Conservation (phyloP, 2,113 vertebrate species). For the Microtus oregoni region DNA sequence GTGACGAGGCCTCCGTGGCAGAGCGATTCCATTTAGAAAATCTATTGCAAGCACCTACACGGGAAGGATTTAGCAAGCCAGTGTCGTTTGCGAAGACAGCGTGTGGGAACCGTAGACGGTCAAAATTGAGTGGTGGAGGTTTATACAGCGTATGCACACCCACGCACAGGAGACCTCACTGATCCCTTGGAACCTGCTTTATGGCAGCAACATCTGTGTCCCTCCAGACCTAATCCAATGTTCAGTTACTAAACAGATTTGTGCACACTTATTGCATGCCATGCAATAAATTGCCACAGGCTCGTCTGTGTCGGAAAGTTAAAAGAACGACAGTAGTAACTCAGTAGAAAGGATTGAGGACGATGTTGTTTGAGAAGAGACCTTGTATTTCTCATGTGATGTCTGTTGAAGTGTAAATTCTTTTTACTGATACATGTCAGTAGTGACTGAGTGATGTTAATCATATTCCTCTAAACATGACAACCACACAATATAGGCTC, state of each 20-base stretch:
- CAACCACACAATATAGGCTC: neutral
- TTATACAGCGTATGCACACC: slow-evolving; percentile 21
- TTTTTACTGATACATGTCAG: neutral
- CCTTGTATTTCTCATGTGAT: neutral
- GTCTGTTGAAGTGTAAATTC: neutral
- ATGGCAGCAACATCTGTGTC: slow-evolving; percentile 54
- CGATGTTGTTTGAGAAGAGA: slow-evolving; percentile 3
- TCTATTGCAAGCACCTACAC: slow-evolving; percentile 62
- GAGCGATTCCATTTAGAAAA: slow-evolving; percentile 52
- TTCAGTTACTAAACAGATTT: slow-evolving; percentile 10
- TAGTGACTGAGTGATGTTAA: neutral
- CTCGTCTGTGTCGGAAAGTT: neutral
- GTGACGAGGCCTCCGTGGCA: slow-evolving; percentile 25
- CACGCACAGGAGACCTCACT: slow-evolving; percentile 39
- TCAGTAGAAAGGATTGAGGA: neutral
- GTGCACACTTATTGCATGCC: neutral
- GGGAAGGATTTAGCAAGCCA: slow-evolving; percentile 24
- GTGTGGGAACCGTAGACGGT: slow-evolving; percentile 56
- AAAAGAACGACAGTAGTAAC: neutral
- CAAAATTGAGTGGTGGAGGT: slow-evolving; percentile 56
- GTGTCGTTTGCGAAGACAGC: slow-evolving; percentile 11
- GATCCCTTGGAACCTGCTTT: slow-evolving; percentile 53
- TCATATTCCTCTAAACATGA: neutral
- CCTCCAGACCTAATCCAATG: neutral
- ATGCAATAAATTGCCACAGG: neutral